Evolutionary conservation across 2,888 invertebrate species (phyloP), one percentile per base, ranked within the genome.

Genomic region (Blera fallax): DNA sequence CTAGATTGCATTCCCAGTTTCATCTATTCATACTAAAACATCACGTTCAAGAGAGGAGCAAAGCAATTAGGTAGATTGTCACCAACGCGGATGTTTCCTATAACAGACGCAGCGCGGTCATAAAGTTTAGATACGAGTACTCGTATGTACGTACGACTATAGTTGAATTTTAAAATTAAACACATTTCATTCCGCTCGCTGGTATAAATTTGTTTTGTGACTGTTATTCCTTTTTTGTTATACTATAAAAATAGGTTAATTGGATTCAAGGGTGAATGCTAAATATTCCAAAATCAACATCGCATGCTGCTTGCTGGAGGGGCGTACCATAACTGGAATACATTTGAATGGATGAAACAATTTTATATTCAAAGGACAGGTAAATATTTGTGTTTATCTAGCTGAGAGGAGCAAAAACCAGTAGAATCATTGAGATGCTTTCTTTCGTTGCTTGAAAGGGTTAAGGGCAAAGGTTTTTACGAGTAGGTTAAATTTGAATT

Each of bases 21-120:
- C 27, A 54, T 50, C 18, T 7, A 64, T 29, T 37, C 32, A 32
- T 62, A 64, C 24, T 54, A 24, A 73, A 56, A 74, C 32, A 79
- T 79, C 83, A 84, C 79, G 73, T 79, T 58, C 73, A 37, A 79
- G 64, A 43, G 54, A 14, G 73, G 79, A 79, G 69, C 73, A 74
- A 69, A 69, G 79, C 79, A 84, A 79, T 84, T 79, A 69, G 62
- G 29, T 56, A 40, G 62, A 79, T 84, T 79, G 79, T 83, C 78
- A 78, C 40, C 24, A 21, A 14, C 10, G 43, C 43, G 45, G 3
- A 37, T 32, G 21, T 56, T 43, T 43, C 18, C 5, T 21, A 11
- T n/a, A 77, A 52, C 18, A 24, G 24, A 58, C 18, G 72, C 27
- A 11, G 18, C 40, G 54, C 8, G n/a, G n/a, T 27, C 10, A 4